Percentiles rank a stretch among this genome's conserved stretches.
Conservation (phyloP, 1,140 invertebrate genomes). For the Paraescarpia echinospica region DNA sequence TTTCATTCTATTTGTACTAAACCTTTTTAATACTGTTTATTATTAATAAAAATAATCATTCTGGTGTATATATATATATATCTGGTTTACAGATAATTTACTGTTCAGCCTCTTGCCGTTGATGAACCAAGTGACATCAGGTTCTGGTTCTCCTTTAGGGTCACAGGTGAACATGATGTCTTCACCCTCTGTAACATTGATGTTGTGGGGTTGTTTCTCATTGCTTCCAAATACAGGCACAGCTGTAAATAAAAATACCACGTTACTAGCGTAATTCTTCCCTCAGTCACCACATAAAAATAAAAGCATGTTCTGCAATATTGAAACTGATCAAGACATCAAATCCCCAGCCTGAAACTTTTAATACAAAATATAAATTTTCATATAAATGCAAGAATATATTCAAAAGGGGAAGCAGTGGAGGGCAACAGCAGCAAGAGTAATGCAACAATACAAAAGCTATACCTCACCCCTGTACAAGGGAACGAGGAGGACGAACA, state of each 20-base stretch:
- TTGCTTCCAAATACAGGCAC: conserved; percentile 1
- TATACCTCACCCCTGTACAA: too few species aligned
- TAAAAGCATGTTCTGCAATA: not conserved
- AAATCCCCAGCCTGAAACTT: too few species aligned
- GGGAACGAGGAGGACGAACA: too few species aligned
- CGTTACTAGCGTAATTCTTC: not conserved
- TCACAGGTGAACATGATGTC: conserved; percentile 38
- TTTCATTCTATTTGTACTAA: too few species aligned
- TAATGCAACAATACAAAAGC: too few species aligned
- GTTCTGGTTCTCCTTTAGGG: conserved; percentile 40
- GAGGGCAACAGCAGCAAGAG: too few species aligned
- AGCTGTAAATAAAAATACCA: not conserved
- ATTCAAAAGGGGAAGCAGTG: too few species aligned
- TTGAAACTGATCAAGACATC: not conserved
- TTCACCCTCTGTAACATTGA: conserved; percentile 38
- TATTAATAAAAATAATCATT: not conserved
- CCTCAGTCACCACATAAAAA: not conserved
- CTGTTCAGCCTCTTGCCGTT: conserved; percentile 35
- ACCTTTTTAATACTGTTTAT: too few species aligned
- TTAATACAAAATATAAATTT: not conserved
- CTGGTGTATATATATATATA: not conserved
- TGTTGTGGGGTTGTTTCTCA: conserved; percentile 24
- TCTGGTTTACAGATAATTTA: not conserved
- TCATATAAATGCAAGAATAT: too few species aligned
- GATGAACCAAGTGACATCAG: conserved; percentile 40